phyloP scores from a whole-genome alignment of 2,113 vertebrate genomes.

The Thryonomys swinderianus region DNA sequence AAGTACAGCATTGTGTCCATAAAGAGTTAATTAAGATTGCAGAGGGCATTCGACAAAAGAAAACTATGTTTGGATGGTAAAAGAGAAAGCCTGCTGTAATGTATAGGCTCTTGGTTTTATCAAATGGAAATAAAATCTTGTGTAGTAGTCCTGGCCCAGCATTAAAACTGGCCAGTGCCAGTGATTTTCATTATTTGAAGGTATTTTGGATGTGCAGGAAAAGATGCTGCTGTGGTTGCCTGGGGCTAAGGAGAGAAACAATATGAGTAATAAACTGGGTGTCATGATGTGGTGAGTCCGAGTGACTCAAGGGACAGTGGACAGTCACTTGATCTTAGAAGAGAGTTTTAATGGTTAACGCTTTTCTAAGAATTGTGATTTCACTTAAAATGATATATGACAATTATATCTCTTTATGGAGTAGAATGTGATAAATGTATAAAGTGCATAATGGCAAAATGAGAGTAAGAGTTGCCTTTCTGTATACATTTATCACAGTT shows the following conservation, averaged over 20 bases:
- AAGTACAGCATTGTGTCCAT: background rate
- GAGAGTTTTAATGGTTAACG: background rate
- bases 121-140: background rate
- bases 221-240: background rate
- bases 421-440: background rate
- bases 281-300: background rate
- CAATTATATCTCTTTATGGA: background rate
- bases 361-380: background rate
- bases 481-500: background rate
- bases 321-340: background rate
- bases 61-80: background rate
- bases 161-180: background rate
- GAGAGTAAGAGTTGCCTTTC: background rate
- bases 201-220: slow-evolving; percentile 8
- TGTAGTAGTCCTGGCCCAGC: background rate
- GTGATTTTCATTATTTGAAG: background rate
- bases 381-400: background rate
- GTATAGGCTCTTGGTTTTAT: background rate
- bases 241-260: background rate
- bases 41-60: background rate
- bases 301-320: background rate
- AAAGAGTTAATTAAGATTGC: background rate
- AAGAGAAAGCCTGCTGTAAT: background rate
- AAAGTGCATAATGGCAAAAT: background rate
- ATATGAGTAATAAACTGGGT: background rate